Evolutionary conservation across 2,888 invertebrate genomes (phyloP).

Genomic region (Andrena bucephala): DNA sequence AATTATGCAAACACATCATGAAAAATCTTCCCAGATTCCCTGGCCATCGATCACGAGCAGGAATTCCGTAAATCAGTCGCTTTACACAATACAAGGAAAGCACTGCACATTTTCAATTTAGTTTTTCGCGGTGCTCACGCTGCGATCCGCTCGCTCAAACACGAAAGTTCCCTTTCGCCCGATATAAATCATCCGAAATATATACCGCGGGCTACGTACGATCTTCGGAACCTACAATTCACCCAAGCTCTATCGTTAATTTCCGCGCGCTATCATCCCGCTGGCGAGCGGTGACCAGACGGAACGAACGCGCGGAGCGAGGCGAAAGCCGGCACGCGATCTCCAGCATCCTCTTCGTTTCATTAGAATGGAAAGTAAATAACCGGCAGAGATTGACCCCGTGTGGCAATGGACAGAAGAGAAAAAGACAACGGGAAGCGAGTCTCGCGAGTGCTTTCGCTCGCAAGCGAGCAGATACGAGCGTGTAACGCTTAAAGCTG

Average conservation of each 20-base stretch:
- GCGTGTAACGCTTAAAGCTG: constrained; percentile 24
- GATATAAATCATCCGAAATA: constrained; percentile 31
- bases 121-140: neutral
- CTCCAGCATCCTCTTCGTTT: constrained; percentile 1
- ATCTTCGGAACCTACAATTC: constrained; percentile 27
- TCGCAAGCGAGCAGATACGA: constrained; percentile 35
- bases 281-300: neutral
- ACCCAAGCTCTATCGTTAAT: constrained; percentile 24
- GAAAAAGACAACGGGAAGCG: neutral
- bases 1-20: too few species aligned
- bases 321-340: constrained; percentile 20
- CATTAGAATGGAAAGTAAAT: constrained; percentile 35
- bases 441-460: constrained; percentile 44
- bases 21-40: neutral
- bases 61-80: too few species aligned
- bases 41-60: neutral
- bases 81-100: neutral
- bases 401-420: neutral
- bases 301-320: neutral
- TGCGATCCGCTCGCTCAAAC: neutral
- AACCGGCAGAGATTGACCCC: constrained; percentile 10
- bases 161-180: neutral
- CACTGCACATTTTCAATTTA: neutral
- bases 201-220: constrained; percentile 6
- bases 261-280: constrained; percentile 19